Base-by-base conservation (phyloP, 2,888 invertebrate genomes). In the Clostera curtula region DNA sequence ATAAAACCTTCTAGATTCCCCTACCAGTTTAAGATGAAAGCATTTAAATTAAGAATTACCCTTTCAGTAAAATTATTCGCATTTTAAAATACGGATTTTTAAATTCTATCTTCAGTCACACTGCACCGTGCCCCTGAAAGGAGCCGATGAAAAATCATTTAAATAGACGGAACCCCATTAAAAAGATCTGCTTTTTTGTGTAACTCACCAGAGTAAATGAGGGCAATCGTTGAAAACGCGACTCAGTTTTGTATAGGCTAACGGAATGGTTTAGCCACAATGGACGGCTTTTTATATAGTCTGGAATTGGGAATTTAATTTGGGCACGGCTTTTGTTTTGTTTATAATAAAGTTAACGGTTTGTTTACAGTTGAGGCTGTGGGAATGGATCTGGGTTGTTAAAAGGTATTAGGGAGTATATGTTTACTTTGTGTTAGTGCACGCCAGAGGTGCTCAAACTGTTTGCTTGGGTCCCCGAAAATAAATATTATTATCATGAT, bases 191-290 rank as follows among this genome's bases (percentile, higher is more conserved):
- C 26, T 26, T 27, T n/a, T n/a, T 26, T 35, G 48, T 48, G 50
- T 54, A 56, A 50, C 48, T 49, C 38, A 43, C 45, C 43, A 49
- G 47, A 60, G 60, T 59, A 60, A 65, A 62, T 57, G 56, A 53
- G 58, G 52, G 51, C 53, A 59, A 64, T 62, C 48, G 52, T 21
- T 43, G 41, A 23, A 29, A 41, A 40, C 41, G 37, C 34, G 43
- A 41, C 36, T 37, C 36, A 37, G 36, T 53, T 61, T 60, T 57
- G 42, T 49, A 49, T 43, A 43, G 24, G n/a, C 26, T 19, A 41
- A 38, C 32, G 35, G 34, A 41, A 44, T 48, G 47, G 45, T 52
- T 50, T 49, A 46, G 48, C 50, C 37, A 44, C 46, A 55, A 52
- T 44, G 45, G 56, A 59, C 49, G 43, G 41, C 45, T 47, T 54